Evolutionary conservation across 23 tunicate species (phyloP), one percentile per base, ranked within the genome.

Genomic region (Styela clava): DNA sequence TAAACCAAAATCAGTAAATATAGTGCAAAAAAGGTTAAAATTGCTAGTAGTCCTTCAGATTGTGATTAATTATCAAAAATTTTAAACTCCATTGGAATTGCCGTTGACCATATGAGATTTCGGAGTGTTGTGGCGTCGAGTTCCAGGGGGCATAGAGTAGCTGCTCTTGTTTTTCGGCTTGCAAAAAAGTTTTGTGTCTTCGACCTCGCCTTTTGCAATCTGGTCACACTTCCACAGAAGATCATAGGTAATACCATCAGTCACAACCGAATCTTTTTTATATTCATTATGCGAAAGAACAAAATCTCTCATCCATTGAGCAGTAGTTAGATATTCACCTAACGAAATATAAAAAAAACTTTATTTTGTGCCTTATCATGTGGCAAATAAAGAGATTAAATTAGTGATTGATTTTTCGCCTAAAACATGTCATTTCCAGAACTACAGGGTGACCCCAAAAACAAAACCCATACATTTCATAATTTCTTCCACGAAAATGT

Each of bases 231-330:
- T 69, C 82, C 81, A 69, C 35, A 90, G 74, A 73, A 95, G 69
- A 68, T 95, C 99, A 65, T 89, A 89, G 31, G 88, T 86, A 52
- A 90, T 79, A 18, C 85, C 52, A 61, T 95, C 96, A 33, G 86
- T 63, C 0, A 95, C 92, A 0, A 76, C 83, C 33, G 99, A 95
- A 74, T 95, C 99, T 18, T 86, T 69, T 34, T 89, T 83, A 34
- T 95, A 95, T 21, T 90, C 92, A 3, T 91, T 86, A 44, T 95
- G 99, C 0, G 79, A 64, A n/a, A 62, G 37, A 3, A 95, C 92
- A 84, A 95, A 90, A 27, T 90, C 79, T 69, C 99, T 72, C 84
- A 90, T 86, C 99, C 99, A 95, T 82, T 95, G 95, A 1, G 99
- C 99, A 0, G 88, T 79, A 24, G 96, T 95, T 81, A 86, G 83